Conservation (phyloP, 1,140 invertebrate species). For the Pseudobourletiella spinata region DNA sequence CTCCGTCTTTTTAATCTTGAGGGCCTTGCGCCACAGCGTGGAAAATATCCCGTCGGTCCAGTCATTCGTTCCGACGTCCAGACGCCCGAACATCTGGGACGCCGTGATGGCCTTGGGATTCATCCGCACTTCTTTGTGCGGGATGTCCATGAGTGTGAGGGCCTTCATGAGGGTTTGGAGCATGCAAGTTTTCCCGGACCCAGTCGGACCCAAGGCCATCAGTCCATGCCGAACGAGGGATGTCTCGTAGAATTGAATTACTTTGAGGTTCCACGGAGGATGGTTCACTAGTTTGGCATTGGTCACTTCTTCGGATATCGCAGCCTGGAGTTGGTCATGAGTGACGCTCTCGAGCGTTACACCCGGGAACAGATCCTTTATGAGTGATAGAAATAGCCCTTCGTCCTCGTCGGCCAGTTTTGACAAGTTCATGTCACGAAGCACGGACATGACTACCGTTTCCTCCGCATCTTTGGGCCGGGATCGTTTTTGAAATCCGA, state of each 20-base stretch:
- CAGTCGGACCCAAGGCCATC: constrained; percentile 78
- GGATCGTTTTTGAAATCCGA: constrained; percentile 81
- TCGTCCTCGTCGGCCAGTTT: constrained; percentile 97
- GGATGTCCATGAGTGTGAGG: constrained; percentile 69
- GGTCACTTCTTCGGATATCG: constrained; percentile 68
- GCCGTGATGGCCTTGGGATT: constrained; percentile 96
- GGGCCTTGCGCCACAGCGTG: constrained; percentile 85
- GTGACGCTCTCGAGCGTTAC: constrained; percentile 81
- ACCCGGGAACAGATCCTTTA: constrained; percentile 92
- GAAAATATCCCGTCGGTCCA: constrained; percentile 98
- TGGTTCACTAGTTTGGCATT: constrained; percentile 77
- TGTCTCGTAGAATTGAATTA: constrained; percentile 92
- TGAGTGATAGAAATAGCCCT: constrained; percentile 87
- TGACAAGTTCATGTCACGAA: constrained; percentile 95
- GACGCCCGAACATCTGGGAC: constrained; percentile 85
- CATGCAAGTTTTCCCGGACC: constrained; percentile 78
- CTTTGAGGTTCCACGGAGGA: constrained; percentile 82
- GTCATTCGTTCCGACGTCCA: constrained; percentile 72
- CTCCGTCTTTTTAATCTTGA: constrained; percentile 72
- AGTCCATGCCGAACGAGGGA: constrained; percentile 87
- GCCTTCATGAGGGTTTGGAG: constrained; percentile 89
- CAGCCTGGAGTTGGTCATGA: constrained; percentile 74
- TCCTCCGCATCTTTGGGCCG: constrained; percentile 82
- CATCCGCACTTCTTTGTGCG: constrained; percentile 91
- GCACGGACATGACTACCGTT: constrained; percentile 91